Evolutionary conservation across 2,113 vertebrate genomes (phyloP).

Genomic region (Spea multiplicata): DNA sequence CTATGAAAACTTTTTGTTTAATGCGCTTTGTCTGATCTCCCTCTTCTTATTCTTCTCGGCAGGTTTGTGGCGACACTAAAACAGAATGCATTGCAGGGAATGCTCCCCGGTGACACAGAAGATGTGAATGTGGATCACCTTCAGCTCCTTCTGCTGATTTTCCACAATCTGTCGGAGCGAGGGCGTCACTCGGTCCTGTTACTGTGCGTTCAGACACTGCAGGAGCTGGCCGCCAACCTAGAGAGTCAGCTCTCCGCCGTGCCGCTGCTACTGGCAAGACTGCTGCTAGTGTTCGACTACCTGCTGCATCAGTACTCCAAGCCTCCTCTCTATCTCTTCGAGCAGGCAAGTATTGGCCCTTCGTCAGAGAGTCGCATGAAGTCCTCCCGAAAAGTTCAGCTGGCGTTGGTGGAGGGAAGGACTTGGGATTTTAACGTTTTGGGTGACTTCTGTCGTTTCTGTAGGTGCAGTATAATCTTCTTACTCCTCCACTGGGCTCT

Average conservation of each 20-base stretch:
- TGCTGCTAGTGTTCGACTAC: conserved; percentile 91
- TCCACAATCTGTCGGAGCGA: conserved; percentile 89
- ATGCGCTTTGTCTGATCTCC: neutral
- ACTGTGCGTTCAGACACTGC: conserved; percentile 84
- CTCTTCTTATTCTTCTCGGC: neutral
- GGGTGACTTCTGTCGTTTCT: neutral
- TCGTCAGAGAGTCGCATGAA: no score
- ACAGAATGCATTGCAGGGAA: conserved; percentile 84
- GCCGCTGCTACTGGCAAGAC: conserved; percentile 83
- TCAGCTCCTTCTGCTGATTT: conserved; percentile 93
- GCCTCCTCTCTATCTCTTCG: conserved; percentile 86
- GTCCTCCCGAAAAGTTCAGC: no score
- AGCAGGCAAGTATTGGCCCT: conserved; percentile 74
- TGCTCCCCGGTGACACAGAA: conserved; percentile 79
- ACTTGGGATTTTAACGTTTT: no score
- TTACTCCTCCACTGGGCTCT: conserved; percentile 84
- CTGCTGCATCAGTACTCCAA: conserved; percentile 93
- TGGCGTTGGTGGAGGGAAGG: no score
- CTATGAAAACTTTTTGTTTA: neutral
- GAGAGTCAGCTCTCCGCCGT: conserved; percentile 81
- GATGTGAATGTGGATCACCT: conserved; percentile 95
- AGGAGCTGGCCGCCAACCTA: conserved; percentile 78
- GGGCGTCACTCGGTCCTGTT: conserved; percentile 77
- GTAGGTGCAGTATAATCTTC: conserved; percentile 92
- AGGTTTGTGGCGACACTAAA: conserved; percentile 93